phyloP scores from a whole-genome alignment of 2,888 invertebrate genomes.

The Ophion obscuratus region DNA sequence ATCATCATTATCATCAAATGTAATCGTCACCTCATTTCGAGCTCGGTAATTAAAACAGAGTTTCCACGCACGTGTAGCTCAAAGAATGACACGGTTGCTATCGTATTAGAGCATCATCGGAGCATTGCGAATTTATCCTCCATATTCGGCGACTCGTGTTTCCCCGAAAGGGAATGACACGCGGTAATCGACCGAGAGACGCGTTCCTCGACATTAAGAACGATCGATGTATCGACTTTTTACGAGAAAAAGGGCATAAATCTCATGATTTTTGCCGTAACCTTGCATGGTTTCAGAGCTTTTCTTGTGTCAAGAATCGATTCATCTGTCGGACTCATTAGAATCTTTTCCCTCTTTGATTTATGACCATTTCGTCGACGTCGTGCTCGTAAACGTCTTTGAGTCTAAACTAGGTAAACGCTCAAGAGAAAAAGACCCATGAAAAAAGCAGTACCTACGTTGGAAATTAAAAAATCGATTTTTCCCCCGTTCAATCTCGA shows the following conservation, averaged over 20 bases:
- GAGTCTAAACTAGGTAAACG: conserved; percentile 1
- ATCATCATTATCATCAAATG: background rate
- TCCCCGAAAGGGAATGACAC: conserved; percentile 22
- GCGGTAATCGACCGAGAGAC: conserved; percentile 8
- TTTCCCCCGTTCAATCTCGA: conserved; percentile 12
- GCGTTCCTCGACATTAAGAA: background rate
- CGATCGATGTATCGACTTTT: background rate
- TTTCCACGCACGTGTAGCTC: conserved; percentile 22
- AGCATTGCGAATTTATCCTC: conserved; percentile 24
- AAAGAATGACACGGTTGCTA: conserved; percentile 21
- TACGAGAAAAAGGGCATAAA: background rate
- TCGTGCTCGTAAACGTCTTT: background rate
- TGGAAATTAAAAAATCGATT: background rate
- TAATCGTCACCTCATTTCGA: conserved; percentile 26
- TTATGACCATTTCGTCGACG: conserved; percentile 30
- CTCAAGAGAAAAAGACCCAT: background rate
- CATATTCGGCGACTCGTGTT: conserved; percentile 40
- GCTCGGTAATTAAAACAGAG: conserved; percentile 25
- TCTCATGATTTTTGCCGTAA: background rate
- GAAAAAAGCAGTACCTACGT: background rate
- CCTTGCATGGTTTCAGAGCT: background rate
- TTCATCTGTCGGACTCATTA: conserved; percentile 23
- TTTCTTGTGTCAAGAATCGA: background rate
- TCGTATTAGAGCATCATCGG: conserved; percentile 49
- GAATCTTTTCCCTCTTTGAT: conserved; percentile 30